These are phyloP conservation scores for Spondyliosoma cantharus DNA, from an alignment of 2,797 vertebrate species.

Conservation along the genomic window DNA sequence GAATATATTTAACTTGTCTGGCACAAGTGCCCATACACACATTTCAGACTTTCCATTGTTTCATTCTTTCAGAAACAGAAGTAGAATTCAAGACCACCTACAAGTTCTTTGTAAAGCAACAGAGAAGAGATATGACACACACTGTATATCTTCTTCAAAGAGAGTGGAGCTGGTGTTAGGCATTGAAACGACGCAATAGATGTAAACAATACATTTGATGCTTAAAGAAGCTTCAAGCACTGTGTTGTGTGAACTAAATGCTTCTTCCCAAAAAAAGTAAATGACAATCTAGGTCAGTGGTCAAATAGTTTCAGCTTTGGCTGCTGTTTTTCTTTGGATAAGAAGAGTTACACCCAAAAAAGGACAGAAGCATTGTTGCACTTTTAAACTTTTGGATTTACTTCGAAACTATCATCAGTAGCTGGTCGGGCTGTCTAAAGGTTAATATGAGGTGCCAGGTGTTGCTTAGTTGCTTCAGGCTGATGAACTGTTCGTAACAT, in stretches of 20 bases:
- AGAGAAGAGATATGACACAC: slow-evolving; percentile 32
- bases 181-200: neutral
- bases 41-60: slow-evolving; percentile 61
- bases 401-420: neutral
- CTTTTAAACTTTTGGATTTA: neutral
- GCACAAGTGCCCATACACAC: slow-evolving; percentile 24
- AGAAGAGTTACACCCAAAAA: neutral
- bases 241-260: neutral
- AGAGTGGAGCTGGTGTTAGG: neutral
- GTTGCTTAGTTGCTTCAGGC: neutral
- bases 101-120: slow-evolving; percentile 31
- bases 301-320: neutral
- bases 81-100: slow-evolving; percentile 53
- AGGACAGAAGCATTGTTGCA: neutral
- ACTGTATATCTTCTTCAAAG: slow-evolving; percentile 47
- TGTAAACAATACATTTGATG: neutral
- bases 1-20: slow-evolving; percentile 63
- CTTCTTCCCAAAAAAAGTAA: neutral
- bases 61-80: slow-evolving; percentile 54
- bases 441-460: neutral
- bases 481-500: neutral
- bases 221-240: neutral
- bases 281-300: slow-evolving; percentile 3
- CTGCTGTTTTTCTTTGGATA: neutral
- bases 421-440: neutral